These are phyloP conservation scores for Phalacrocorax carbo DNA, from an alignment of 2,113 vertebrate genomes.

Conservation along the genomic window DNA sequence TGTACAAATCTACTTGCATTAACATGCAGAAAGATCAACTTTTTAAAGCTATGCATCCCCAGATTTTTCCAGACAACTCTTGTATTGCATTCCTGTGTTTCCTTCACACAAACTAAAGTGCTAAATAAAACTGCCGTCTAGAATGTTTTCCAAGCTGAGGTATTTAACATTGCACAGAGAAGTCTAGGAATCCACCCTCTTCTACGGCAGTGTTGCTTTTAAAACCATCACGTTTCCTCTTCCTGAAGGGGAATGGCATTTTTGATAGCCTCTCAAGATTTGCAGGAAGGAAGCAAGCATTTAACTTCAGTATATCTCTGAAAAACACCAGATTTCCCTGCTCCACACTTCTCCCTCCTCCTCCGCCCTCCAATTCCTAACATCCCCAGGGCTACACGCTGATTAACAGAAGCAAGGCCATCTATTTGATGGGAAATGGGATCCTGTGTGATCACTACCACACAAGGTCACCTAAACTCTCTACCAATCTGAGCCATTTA, in stretches of 20 bases:
- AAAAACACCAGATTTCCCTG: neutral
- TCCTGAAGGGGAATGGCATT: neutral
- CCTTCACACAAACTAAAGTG: neutral
- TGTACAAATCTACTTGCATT: neutral
- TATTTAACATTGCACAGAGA: neutral
- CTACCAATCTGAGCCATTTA: neutral
- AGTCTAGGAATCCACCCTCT: neutral
- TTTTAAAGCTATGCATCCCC: neutral
- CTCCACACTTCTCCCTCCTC: neutral
- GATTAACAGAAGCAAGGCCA: neutral
- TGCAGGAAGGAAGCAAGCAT: neutral
- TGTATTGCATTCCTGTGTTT: neutral
- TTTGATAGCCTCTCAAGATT: neutral
- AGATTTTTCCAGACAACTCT: neutral
- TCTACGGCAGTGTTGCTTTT: neutral
- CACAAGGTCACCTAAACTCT: neutral
- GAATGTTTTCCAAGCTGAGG: neutral
- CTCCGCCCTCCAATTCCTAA: neutral
- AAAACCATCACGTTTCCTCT: neutral
- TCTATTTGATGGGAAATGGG: neutral
- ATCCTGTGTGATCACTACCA: neutral
- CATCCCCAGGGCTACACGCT: neutral
- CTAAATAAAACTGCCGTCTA: neutral
- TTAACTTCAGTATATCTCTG: neutral
- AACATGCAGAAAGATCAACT: neutral